These are phyloP conservation scores for Agrotis segetum DNA, from an alignment of 2,888 invertebrate species.

Conservation along the genomic window DNA sequence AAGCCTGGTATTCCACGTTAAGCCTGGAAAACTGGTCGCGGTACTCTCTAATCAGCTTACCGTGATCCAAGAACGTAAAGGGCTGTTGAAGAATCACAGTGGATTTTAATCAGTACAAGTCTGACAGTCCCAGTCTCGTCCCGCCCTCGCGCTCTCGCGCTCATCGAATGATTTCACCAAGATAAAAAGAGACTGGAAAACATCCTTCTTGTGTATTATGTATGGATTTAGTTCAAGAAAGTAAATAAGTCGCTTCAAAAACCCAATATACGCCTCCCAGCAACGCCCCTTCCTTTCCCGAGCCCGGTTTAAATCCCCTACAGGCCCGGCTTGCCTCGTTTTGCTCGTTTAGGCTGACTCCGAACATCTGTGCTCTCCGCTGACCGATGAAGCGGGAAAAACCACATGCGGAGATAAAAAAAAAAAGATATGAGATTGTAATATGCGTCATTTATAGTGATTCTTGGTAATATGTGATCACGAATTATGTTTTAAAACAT, in stretches of 20 bases:
- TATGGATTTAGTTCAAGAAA: conserved; percentile 14
- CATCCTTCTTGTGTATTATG: neutral
- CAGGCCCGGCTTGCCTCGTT: conserved; percentile 21
- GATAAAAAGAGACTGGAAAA: too few species aligned
- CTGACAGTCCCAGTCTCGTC: too few species aligned
- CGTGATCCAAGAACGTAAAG: too few species aligned
- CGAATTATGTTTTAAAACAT: neutral
- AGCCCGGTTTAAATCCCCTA: conserved; percentile 24
- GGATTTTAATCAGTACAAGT: too few species aligned
- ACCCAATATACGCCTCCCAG: conserved; percentile 12
- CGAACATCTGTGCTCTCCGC: conserved; percentile 27
- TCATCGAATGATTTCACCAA: too few species aligned
- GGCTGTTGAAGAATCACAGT: too few species aligned
- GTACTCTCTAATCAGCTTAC: too few species aligned
- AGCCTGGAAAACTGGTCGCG: too few species aligned
- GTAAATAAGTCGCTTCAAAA: conserved; percentile 19
- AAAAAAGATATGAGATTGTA: neutral
- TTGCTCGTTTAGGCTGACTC: conserved; percentile 20
- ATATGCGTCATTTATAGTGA: neutral
- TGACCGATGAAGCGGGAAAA: conserved; percentile 36
- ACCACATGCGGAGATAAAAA: conserved; percentile 19
- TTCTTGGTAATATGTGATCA: conserved; percentile 1
- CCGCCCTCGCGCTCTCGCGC: too few species aligned
- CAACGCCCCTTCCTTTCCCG: conserved; percentile 9
- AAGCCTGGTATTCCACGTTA: too few species aligned